Percentiles rank a stretch among this genome's conserved stretches.
Evolutionary conservation across 1,140 invertebrate species (phyloP).

Genomic region (Lepidotrigona ventralis): DNA sequence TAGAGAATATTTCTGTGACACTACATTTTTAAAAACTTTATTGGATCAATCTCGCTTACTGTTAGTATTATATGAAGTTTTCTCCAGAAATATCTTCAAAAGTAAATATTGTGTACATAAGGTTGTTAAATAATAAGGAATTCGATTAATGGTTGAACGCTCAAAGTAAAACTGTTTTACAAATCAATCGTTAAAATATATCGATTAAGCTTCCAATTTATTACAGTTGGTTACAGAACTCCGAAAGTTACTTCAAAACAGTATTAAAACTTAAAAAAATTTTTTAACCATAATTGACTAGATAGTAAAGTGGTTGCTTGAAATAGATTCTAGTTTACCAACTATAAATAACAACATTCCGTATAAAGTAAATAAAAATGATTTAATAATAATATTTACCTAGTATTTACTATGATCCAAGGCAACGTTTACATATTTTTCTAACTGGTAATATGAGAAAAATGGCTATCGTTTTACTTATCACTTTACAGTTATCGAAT

Average conservation of each 20-base stretch:
- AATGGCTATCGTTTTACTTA: background rate
- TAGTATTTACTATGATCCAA: background rate
- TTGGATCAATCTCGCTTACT: background rate
- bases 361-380: too few relatives aligned
- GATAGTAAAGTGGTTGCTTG: background rate
- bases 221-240: background rate
- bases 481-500: background rate
- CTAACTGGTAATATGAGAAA: too few relatives aligned
- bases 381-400: conserved; percentile 1
- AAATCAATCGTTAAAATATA: background rate
- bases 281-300: background rate
- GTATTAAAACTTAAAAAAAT: too few relatives aligned
- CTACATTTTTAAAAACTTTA: too few relatives aligned
- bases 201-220: too few relatives aligned
- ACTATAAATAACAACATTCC: background rate
- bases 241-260: too few relatives aligned
- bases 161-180: background rate
- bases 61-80: too few relatives aligned
- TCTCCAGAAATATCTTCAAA: too few relatives aligned
- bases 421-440: background rate
- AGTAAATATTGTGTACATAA: background rate
- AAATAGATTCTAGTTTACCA: background rate
- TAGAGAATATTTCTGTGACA: background rate
- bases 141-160: background rate
- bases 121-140: background rate